These are phyloP conservation scores for Passer domesticus DNA, from an alignment of 2,113 vertebrate genomes.

Conservation along the genomic window DNA sequence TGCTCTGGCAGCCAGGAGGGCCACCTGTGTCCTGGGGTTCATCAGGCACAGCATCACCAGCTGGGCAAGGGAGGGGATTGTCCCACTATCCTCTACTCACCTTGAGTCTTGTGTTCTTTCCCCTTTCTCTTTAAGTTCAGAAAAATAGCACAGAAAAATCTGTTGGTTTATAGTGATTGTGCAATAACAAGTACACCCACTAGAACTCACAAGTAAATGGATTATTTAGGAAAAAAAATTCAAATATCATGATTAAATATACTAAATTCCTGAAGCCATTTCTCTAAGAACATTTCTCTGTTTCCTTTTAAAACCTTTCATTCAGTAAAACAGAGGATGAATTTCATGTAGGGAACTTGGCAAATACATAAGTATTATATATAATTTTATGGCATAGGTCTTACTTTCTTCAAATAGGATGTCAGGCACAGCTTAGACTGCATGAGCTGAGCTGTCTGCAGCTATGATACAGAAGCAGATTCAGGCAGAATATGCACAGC, in stretches of 20 bases:
- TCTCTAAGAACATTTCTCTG: neutral
- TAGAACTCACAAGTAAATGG: neutral
- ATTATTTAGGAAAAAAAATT: neutral
- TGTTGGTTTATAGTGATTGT: neutral
- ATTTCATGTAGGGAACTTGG: neutral
- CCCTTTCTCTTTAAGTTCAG: neutral
- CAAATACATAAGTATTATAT: neutral
- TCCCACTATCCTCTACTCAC: neutral
- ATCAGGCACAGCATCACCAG: neutral
- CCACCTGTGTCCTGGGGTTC: accelerated
- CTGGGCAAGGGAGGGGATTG: accelerated
- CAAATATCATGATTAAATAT: neutral
- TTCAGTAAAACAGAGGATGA: neutral
- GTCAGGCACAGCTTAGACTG: neutral
- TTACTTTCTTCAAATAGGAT: slow-evolving; percentile 4
- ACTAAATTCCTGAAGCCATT: neutral
- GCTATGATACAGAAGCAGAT: neutral
- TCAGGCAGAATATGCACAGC: neutral
- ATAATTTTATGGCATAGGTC: neutral
- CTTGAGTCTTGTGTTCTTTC: neutral
- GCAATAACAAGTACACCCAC: neutral
- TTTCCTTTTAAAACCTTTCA: neutral
- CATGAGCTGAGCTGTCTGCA: slow-evolving; percentile 20
- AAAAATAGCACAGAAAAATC: neutral
- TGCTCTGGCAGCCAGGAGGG: neutral